Evolutionary conservation across 2,113 vertebrate genomes (phyloP).

Genomic region (Xiphophorus hellerii): DNA sequence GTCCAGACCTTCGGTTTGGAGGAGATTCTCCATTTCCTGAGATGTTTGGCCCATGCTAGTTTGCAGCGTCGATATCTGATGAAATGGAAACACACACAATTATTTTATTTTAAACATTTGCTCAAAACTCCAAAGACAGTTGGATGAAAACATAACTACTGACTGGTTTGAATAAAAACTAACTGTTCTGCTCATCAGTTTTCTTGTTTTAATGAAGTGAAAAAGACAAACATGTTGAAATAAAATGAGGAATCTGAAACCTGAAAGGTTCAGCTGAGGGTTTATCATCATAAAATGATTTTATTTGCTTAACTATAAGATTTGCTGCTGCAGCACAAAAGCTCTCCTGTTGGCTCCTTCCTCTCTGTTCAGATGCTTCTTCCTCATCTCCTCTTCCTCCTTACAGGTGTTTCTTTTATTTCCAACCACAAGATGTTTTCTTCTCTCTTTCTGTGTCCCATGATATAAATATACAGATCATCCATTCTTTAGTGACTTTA

Average conservation of each 20-base stretch:
- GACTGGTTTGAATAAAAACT: not conserved
- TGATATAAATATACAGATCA: conserved; percentile 72
- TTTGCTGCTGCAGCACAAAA: not conserved
- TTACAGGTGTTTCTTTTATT: conserved; percentile 17
- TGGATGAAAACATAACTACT: not conserved
- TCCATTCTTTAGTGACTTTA: conserved; percentile 67
- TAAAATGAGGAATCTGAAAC: not conserved
- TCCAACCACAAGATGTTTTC: conserved; percentile 25
- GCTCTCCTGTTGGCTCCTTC: conserved; percentile 28
- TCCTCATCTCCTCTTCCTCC: conserved; percentile 8
- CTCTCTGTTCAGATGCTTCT: conserved; percentile 3
- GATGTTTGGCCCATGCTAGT: too few relatives aligned
- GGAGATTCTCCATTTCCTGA: too few relatives aligned
- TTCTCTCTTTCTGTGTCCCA: conserved; percentile 49
- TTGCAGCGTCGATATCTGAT: too few relatives aligned
- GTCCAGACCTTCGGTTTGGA: too few relatives aligned
- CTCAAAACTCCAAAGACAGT: too few relatives aligned
- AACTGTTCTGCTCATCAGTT: not conserved
- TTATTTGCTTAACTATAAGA: not conserved
- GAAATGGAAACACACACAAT: too few relatives aligned
- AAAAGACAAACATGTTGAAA: not conserved
- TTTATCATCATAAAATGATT: not conserved
- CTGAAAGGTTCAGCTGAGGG: too few relatives aligned
- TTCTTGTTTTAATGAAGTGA: not conserved
- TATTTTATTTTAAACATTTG: too few relatives aligned